These are phyloP conservation scores for Cenopis cana DNA, from an alignment of 2,888 invertebrate species.

Conservation along the genomic window DNA sequence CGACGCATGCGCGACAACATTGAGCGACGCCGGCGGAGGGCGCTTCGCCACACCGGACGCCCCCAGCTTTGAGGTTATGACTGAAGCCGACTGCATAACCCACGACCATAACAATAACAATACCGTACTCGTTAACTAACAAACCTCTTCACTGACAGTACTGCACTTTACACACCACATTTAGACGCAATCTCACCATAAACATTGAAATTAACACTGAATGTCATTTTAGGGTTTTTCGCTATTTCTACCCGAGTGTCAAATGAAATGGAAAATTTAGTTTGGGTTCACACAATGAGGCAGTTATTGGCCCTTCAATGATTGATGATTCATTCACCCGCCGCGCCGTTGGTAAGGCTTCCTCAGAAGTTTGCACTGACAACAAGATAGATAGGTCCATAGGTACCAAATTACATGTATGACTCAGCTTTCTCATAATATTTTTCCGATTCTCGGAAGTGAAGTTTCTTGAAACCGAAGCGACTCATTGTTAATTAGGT, in stretches of 20 bases:
- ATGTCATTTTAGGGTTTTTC: conserved; percentile 15
- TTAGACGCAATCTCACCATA: background rate
- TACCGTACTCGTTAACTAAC: conserved; percentile 58
- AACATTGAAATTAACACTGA: conserved; percentile 7
- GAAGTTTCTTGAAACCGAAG: background rate
- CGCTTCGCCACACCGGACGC: conserved; percentile 60
- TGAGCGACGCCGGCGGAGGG: conserved; percentile 79
- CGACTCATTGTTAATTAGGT: background rate
- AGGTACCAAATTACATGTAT: conserved; percentile 30
- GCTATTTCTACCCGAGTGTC: conserved; percentile 43
- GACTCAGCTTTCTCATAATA: conserved; percentile 60
- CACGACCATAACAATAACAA: conserved; percentile 75
- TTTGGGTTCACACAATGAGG: conserved; percentile 54
- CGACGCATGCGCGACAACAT: conserved; percentile 70
- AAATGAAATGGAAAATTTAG: conserved; percentile 58
- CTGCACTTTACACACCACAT: background rate
- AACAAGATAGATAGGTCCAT: conserved; percentile 1
- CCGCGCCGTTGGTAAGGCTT: conserved; percentile 11
- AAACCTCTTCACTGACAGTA: conserved; percentile 52
- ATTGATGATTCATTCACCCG: conserved; percentile 35
- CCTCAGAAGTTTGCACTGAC: conserved; percentile 21
- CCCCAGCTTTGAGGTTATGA: conserved; percentile 79
- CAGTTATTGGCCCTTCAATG: conserved; percentile 47
- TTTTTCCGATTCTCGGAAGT: conserved; percentile 44
- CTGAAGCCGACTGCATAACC: conserved; percentile 71